A percentile compares a stretch with the other conserved stretches of the same genome.
Evolutionary conservation across 2,888 invertebrate species (phyloP).

Genomic region (Chloromyia formosa): DNA sequence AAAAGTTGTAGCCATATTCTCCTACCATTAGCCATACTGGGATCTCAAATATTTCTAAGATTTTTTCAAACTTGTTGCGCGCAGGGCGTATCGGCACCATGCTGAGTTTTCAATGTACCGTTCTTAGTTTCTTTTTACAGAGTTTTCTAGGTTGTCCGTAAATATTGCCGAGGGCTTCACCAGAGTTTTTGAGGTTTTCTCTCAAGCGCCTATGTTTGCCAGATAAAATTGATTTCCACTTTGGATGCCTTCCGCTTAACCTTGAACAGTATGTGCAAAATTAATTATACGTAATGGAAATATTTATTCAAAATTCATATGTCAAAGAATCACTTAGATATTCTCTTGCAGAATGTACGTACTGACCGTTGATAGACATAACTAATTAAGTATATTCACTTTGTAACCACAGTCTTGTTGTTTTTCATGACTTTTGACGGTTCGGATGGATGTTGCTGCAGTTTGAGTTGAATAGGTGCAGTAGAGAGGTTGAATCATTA

Average conservation of each 20-base stretch:
- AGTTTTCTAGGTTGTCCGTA: too few relatives aligned
- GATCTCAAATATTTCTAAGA: background rate
- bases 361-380: too few relatives aligned
- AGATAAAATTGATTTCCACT: conserved; percentile 31
- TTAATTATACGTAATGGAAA: conserved; percentile 21
- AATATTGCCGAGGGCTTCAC: too few relatives aligned
- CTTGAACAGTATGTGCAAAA: conserved; percentile 29
- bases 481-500: too few relatives aligned
- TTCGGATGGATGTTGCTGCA: too few relatives aligned
- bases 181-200: background rate
- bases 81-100: conserved; percentile 3
- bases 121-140: background rate
- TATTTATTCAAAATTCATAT: too few relatives aligned
- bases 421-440: too few relatives aligned
- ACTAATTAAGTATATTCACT: too few relatives aligned
- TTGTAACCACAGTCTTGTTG: too few relatives aligned
- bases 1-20: background rate
- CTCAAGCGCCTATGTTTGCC: background rate
- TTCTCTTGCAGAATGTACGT: too few relatives aligned
- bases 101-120: conserved; percentile 32
- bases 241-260: conserved; percentile 38
- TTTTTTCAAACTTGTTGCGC: background rate
- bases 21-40: background rate
- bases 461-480: too few relatives aligned
- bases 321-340: too few relatives aligned